phyloP scores from a whole-genome alignment of 2,888 invertebrate genomes.

The Mesorhabditis spiculigera region DNA sequence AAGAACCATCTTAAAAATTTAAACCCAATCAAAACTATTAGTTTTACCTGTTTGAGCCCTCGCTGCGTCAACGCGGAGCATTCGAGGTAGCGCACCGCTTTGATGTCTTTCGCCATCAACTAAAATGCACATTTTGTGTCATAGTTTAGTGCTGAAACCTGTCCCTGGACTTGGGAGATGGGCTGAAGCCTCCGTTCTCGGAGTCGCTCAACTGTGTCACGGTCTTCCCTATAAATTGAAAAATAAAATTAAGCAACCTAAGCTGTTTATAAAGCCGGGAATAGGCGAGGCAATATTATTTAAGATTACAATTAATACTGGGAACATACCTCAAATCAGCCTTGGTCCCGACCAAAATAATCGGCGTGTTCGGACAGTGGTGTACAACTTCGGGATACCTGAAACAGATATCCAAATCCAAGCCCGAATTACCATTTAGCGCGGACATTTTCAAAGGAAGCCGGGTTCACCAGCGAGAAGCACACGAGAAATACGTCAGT shows the following conservation, averaged over 20 bases:
- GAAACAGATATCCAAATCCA: not conserved
- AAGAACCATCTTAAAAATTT: too few species aligned
- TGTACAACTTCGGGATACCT: constrained; percentile 87
- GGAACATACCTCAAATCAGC: constrained; percentile 72
- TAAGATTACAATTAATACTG: not conserved
- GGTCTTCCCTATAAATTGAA: constrained; percentile 74
- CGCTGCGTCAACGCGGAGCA: constrained; percentile 97
- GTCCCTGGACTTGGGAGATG: constrained; percentile 86
- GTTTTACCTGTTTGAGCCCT: constrained; percentile 53
- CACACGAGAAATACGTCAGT: constrained; percentile 72
- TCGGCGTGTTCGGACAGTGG: constrained; percentile 98
- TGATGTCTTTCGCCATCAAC: constrained; percentile 91
- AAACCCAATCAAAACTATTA: constrained; percentile 2
- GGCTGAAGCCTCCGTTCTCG: constrained; percentile 73
- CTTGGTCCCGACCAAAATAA: constrained; percentile 93
- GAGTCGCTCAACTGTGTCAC: constrained; percentile 71
- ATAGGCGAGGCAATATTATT: not conserved
- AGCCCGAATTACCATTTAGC: constrained; percentile 86
- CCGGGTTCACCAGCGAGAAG: constrained; percentile 96
- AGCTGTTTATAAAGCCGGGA: not conserved
- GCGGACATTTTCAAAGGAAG: constrained; percentile 97
- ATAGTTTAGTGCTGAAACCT: constrained; percentile 10
- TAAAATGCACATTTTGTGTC: constrained; percentile 6
- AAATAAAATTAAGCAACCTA: not conserved
- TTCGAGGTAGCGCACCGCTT: constrained; percentile 98